phyloP scores from a whole-genome alignment of 2,797 vertebrate species.

The Cyprinodon diabolis region DNA sequence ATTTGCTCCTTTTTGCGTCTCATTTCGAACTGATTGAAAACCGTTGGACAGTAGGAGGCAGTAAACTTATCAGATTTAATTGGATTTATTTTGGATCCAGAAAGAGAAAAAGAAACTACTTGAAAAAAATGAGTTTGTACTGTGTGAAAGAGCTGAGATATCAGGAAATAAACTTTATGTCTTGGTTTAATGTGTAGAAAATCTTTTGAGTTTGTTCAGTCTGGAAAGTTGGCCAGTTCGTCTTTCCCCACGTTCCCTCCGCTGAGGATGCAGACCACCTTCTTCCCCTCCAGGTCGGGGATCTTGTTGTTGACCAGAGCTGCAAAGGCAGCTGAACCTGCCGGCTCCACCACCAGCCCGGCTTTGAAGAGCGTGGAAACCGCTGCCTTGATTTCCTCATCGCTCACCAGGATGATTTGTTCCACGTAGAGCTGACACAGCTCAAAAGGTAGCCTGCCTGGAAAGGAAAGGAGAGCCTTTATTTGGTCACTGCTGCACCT shows the following conservation, averaged over 20 bases:
- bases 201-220: slow-evolving; percentile 42
- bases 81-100: not conserved
- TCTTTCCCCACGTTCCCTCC: slow-evolving; percentile 83
- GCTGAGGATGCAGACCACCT: slow-evolving; percentile 76
- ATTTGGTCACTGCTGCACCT: not conserved
- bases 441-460: slow-evolving; percentile 76
- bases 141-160: not conserved
- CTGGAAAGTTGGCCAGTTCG: slow-evolving; percentile 73
- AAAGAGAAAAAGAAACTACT: not conserved
- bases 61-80: not conserved
- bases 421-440: slow-evolving; percentile 78
- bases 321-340: slow-evolving; percentile 78
- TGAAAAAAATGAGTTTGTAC: no score
- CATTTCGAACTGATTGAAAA: not conserved
- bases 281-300: slow-evolving; percentile 71
- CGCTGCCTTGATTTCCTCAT: slow-evolving; percentile 77
- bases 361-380: slow-evolving; percentile 77
- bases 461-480: no score
- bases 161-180: not conserved
- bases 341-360: slow-evolving; percentile 81
- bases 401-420: slow-evolving; percentile 78
- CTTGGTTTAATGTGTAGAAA: not conserved
- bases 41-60: not conserved
- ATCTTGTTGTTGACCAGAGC: slow-evolving; percentile 75
- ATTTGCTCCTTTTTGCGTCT: not conserved